Evolutionary conservation across 2,113 vertebrate species (phyloP), one percentile per base, ranked within the genome.

Genomic region (Chionis minor): DNA sequence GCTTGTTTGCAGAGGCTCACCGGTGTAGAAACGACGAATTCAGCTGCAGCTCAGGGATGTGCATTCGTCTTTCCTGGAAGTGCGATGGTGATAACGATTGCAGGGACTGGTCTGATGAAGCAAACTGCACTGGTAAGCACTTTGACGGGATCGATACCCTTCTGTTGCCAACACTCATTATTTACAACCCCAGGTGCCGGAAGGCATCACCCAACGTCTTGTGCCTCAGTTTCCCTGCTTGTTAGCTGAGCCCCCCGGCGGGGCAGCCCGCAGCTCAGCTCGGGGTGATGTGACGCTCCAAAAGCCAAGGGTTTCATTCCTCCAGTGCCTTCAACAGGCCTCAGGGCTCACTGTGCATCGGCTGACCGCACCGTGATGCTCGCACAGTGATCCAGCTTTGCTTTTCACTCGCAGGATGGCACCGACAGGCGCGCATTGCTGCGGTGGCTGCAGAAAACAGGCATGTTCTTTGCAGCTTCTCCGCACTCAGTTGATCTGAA

Each of bases 71-170:
- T 28, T 99, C 99, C 28, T 99, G 99, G 99, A 99, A 98, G 91
- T 99, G 99, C 8, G 99, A 99, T 0, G 99, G 99, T 4, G 99
- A 99, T 94, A 99, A 99, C 0, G 99, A 99, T 94, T 99, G 99
- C 98, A 98, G 99, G 81, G 99, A 99, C 97, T 99, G 99, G 99
- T 99, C 99, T 0, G 99, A 99, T 1, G 99, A 99, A 97, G 97
- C 98, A 3, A 99, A 99, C 98, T 99, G 99, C 85, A 99, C 99
- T 6, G 98, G 99, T 99, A 92, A 98, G 98, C 83, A 12, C 42
- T 52, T 52, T 2, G 28, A 4, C 17, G 26, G 2, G 10, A 44
- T 42, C 78, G 8, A 13, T 32, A 62, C 32, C 27, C 33, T 58
- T 24, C 83, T n/a, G 12, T 28, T n/a, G 67, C 63, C 47, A 23